Base-by-base conservation (phyloP, 2,888 invertebrate species). In the Phyllotreta cruciferae region DNA sequence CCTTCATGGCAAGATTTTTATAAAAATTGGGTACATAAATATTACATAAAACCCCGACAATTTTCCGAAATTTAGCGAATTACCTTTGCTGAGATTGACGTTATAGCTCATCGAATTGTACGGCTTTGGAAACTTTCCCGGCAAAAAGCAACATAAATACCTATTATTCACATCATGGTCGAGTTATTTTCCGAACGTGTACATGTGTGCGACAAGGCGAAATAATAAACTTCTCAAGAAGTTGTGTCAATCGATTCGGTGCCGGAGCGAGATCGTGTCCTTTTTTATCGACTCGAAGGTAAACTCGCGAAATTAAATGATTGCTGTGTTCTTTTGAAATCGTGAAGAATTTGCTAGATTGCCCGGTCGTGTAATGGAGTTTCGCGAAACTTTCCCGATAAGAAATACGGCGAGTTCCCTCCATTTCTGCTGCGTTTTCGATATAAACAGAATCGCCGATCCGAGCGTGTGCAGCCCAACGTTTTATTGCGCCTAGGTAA, bases 241-340 rank as follows among this genome's bases (percentile, higher is more conserved):
- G 49, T 57, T 57, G 37, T 52, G 37, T 52, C 52, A 52, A 52
- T 52, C 52, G 52, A 52, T 52, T 52, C 9, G 11, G 36, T n/a
- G 6, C 49, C 10, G 49, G 49, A 35, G 24, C 24, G 37, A 37
- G 37, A 52, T 52, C 54, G 49, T 63, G 58, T 63, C 44, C 63
- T 45, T 60, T 60, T 55, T 41, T 44, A 39, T 55, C 37, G 55
- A 63, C 13, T 56, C 56, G 38, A 57, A 45, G 34, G 44, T 38
- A 60, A 64, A 56, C 60, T 64, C 55, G 39, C 45, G 36, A 56
- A 61, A 64, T 54, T 44, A 61, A 61, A 61, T 64, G 55, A 64
- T 64, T 64, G 64, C 56, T 60, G 55, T 60, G 56, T 60, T 64
- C 47, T 44, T 54, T 56, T 53, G 56, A 47, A 64, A 64, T 61